Percentiles rank a stretch among this genome's conserved stretches.
These are phyloP conservation scores for Eurystomus glaucurus DNA, from an alignment of 2,797 vertebrate species.

Conservation along the genomic window DNA sequence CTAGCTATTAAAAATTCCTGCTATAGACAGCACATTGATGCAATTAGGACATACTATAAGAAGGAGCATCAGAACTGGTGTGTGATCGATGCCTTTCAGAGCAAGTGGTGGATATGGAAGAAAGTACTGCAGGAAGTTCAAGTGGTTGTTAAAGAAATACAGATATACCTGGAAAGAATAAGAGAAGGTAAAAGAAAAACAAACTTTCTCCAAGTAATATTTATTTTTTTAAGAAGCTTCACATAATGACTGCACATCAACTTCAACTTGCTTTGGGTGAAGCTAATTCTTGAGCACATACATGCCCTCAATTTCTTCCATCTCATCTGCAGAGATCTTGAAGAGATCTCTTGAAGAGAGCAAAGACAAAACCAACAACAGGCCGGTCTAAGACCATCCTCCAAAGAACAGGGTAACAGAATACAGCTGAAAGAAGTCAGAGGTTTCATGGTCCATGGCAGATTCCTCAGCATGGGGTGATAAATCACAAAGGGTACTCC, in stretches of 20 bases:
- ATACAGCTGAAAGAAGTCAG: neutral
- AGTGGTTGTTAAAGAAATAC: slow-evolving; percentile 84
- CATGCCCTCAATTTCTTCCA: neutral
- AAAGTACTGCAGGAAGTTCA: slow-evolving; percentile 84
- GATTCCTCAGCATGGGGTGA: neutral
- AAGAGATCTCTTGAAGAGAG: neutral
- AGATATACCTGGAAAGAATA: slow-evolving; percentile 89
- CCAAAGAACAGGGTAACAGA: neutral
- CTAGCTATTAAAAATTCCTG: slow-evolving; percentile 85
- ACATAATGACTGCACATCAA: neutral
- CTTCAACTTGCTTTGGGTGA: neutral
- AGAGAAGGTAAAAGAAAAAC: slow-evolving; percentile 84
- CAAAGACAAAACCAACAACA: neutral
- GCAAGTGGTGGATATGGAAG: slow-evolving; percentile 93
- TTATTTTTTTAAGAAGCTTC: neutral
- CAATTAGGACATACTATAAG: slow-evolving; percentile 86
- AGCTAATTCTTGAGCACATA: neutral
- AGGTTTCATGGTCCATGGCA: neutral
- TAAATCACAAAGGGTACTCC: neutral
- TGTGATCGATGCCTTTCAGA: slow-evolving; percentile 86
- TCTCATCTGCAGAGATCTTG: neutral
- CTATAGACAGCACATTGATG: slow-evolving; percentile 85
- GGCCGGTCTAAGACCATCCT: neutral
- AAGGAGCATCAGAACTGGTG: slow-evolving; percentile 92
- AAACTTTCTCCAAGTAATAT: neutral